These are phyloP conservation scores for Umimayanthus chanpuru DNA, from an alignment of 92 coral and sea anemone species.

Conservation along the genomic window DNA sequence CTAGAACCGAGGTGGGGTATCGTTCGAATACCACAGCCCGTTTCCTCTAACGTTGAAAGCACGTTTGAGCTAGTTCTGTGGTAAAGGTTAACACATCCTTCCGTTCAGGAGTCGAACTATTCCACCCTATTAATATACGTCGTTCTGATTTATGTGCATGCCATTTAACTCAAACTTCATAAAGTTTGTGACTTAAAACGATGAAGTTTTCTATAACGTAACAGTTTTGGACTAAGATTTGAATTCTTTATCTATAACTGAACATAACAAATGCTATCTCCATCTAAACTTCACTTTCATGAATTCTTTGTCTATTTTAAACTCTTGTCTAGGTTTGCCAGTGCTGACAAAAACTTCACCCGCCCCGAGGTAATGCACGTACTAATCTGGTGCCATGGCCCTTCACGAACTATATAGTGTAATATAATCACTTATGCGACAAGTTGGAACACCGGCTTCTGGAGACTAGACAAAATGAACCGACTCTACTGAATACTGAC, in stretches of 20 bases:
- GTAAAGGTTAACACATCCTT: too few species aligned
- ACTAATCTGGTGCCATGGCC: too few species aligned
- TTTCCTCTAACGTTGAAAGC: not conserved
- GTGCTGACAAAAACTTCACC: not conserved
- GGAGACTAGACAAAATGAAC: not conserved
- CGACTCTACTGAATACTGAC: not conserved
- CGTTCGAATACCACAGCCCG: not conserved
- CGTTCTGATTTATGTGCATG: not conserved
- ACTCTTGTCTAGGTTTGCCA: too few species aligned
- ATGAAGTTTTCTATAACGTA: not conserved
- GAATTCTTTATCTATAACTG: not conserved
- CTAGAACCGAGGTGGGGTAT: not conserved
- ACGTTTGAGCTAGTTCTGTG: not conserved
- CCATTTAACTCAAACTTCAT: not conserved
- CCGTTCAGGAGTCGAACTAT: not conserved
- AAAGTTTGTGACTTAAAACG: not conserved
- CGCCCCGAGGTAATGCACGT: not conserved
- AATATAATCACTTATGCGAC: not conserved
- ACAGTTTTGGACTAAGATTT: not conserved
- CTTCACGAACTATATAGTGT: not conserved
- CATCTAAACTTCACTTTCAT: constrained; percentile 7
- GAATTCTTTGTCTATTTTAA: constrained; percentile 33
- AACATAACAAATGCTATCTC: constrained; percentile 9
- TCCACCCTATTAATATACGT: not conserved
- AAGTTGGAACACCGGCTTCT: not conserved